These are phyloP conservation scores for Prenolepis imparis DNA, from an alignment of 2,888 invertebrate genomes.

Conservation along the genomic window DNA sequence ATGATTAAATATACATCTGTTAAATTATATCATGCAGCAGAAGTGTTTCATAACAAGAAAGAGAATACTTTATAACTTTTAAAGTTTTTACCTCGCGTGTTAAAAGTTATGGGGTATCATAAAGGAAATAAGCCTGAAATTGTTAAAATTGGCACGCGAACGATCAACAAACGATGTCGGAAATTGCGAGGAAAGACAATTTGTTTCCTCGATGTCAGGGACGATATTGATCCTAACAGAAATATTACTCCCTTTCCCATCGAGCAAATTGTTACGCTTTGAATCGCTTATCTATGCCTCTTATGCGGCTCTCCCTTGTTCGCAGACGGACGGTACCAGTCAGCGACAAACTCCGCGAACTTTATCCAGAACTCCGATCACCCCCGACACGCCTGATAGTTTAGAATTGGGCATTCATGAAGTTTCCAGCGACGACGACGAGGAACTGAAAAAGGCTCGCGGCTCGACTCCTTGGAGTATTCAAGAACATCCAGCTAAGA, in stretches of 20 bases:
- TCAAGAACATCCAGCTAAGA: conserved; percentile 75
- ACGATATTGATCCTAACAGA: conserved; percentile 77
- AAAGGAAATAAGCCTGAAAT: neutral
- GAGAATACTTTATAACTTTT: neutral
- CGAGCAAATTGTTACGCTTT: conserved; percentile 29
- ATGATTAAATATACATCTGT: neutral
- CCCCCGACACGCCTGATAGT: conserved; percentile 80
- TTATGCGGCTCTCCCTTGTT: conserved; percentile 35
- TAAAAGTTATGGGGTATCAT: conserved; percentile 31
- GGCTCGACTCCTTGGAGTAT: conserved; percentile 76
- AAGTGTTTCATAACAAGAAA: neutral
- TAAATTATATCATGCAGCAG: neutral
- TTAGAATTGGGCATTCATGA: conserved; percentile 78
- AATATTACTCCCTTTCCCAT: conserved; percentile 43
- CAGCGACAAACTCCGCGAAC: conserved; percentile 79
- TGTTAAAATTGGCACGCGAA: conserved; percentile 35
- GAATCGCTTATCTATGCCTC: conserved; percentile 13
- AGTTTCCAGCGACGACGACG: conserved; percentile 80
- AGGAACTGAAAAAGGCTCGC: conserved; percentile 69
- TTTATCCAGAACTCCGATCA: conserved; percentile 79
- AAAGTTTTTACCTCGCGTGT: conserved; percentile 21
- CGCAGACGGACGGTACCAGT: conserved; percentile 83
- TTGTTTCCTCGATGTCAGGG: conserved; percentile 53
- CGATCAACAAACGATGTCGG: conserved; percentile 16
- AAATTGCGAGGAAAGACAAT: conserved; percentile 14